Evolutionary conservation across 2,113 vertebrate genomes (phyloP), one percentile per base, ranked within the genome.

Genomic region (Thunnus maccoyii): DNA sequence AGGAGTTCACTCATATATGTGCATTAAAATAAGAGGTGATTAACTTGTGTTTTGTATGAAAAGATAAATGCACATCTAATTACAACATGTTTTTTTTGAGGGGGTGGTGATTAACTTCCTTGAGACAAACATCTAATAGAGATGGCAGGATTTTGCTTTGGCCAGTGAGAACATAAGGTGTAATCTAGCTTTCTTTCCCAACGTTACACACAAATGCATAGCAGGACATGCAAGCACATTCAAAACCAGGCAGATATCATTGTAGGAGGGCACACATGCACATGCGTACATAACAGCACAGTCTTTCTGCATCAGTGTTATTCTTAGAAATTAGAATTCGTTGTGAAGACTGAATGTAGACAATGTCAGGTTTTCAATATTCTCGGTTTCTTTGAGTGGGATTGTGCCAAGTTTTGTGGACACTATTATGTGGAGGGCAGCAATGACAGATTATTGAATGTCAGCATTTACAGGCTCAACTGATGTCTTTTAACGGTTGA

Each of bases 241-340:
- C 90, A 91, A 85, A 82, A 83, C 63, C 90, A 91, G 85, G 88
- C 92, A 94, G 70, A 87, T 85, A 83, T 75, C 87, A 73, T 82
- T 75, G 80, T 78, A 88, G 85, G 80, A 86, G 78, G 86, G 80
- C 83, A 86, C 78, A 66, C 93, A 72, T 93, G 91, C 93, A 83
- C 87, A 89, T 90, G 88, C 93, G 55, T 58, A 78, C 80, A 65
- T 46, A 72, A 89, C 95, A 96, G 97, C 95, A 58, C 96, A 96
- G 96, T 97, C 96, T 97, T 99, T 95, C 97, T 97, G 96, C 92
- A 94, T 95, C 95, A 86, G 46, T 79, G 76, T 83, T 74, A 66
- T 58, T 63, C 72, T 60, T 32, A n/a, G 2, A 22, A 50, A 8
- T 70, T n/a, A 20, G 13, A 58, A 54, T 32, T 25, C 61, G 8